Evolutionary conservation across 2,888 invertebrate species (phyloP), one percentile per base, ranked within the genome.

Genomic region (Mythimna albipuncta): DNA sequence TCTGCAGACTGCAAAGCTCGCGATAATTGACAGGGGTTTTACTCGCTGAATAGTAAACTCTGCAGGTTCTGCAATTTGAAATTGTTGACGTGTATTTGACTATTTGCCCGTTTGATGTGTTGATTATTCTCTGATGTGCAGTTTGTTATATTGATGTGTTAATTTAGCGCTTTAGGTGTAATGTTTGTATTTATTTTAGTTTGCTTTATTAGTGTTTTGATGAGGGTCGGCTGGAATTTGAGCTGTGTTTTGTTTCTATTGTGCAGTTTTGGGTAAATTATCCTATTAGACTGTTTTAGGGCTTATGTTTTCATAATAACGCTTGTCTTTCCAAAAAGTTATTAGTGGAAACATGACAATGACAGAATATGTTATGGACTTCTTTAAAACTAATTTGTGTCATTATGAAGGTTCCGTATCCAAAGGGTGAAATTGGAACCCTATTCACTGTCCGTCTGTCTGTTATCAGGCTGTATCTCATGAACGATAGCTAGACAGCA

Each of bases 181-280:
- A 82, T 70, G 57, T 69, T 77, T 81, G 64, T 78, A 66, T 82
- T 77, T 69, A 35, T 54, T 70, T 70, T 13, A 70, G 59, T 64
- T 77, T 62, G 77, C 38, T 81, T 75, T 75, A 67, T 67, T 62
- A 44, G 21, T 47, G 50, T 50, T 65, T 63, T 77, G 26, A 68
- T 76, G 69, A 59, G 9, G 41, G n/a, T 38, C 38, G 41, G 7
- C 32, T 57, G 32, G 21, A 26, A 52, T 63, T 64, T 52, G 16
- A 13, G 21, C n/a, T 11, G 44, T 10, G 21, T 54, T 54, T 79
- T 32, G 47, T 47, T 44, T 32, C 6, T 55, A 47, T 38, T 54
- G 11, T n/a, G 26, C 38, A 21, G 16, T 52, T 41, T 41, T 32
- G 16, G 4, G 9, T 52, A 4, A 35, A 52, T 69, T 16, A 13